These are phyloP conservation scores for Phoenicopterus ruber DNA, from an alignment of 2,113 vertebrate species.

Conservation along the genomic window DNA sequence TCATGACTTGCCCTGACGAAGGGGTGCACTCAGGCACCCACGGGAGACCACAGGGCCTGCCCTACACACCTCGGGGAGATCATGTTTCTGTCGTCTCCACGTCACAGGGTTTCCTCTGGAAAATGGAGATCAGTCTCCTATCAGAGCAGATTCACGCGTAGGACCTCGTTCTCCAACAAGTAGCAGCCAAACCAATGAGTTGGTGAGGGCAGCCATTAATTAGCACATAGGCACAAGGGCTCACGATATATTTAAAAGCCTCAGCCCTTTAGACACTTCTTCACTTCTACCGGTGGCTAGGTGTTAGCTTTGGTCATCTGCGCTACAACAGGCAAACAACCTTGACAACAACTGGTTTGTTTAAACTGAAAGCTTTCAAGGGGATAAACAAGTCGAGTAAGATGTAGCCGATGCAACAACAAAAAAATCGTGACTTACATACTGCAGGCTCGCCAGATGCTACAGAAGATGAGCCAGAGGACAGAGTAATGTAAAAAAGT, in stretches of 20 bases:
- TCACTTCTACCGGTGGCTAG: not conserved
- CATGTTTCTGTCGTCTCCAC: not conserved
- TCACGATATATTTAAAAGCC: not conserved
- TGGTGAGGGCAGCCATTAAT: not conserved
- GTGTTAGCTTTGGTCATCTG: not conserved
- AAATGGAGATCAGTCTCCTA: not conserved
- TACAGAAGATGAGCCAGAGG: not conserved
- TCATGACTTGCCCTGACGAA: not conserved
- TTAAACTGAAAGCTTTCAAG: not conserved
- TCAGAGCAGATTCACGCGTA: not conserved
- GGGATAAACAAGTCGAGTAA: not conserved
- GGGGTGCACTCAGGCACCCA: not conserved
- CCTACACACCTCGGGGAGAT: not conserved
- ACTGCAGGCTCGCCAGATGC: not conserved
- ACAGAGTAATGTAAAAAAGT: not conserved
- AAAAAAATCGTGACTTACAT: not conserved
- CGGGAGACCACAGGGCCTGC: not conserved
- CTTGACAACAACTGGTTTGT: not conserved
- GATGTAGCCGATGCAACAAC: not conserved
- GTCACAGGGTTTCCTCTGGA: not conserved
- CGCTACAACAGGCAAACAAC: not conserved
- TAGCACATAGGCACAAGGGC: not conserved
- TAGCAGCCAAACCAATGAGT: not conserved
- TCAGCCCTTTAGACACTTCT: not conserved
- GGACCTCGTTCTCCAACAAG: not conserved